Base-by-base conservation (phyloP, 2,113 vertebrate species). In the Ptilonorhynchus violaceus region DNA sequence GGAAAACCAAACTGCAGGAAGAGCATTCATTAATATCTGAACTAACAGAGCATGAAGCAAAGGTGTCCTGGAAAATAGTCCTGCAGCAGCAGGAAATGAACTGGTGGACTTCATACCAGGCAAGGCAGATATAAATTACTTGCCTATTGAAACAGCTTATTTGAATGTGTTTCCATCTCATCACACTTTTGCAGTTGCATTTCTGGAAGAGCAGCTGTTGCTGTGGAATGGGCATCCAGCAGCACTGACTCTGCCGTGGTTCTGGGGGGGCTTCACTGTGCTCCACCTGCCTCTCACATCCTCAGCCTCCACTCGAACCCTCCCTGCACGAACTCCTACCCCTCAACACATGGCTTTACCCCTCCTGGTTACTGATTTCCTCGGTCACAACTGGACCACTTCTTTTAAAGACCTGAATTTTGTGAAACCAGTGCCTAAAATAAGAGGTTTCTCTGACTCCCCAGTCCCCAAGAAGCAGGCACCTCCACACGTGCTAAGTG, bases 391-490 rank as follows among this genome's bases (percentile, higher is more conserved):
- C 6, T 17, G 11, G 28, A 7, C 7, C 15, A 67, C 15, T 15
- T 49, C 53, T 52, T 75, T 58, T 13, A 35, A 46, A 63, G 13
- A 53, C 15, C 22, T 24, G 30, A 63, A 31, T 60, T 76, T 46
- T 24, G 39, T 68, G 33, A 80, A 87, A 25, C 7, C 25, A 14
- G 19, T 27, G 13, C 19, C 30, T 56, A 53, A 79, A 70, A 11
- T 8, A 69, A 30, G 11, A 28, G 49, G 24, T 75, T 79, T 35
- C 21, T 8, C 1, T 37, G 18, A 30, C 30, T 5, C 6, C 11
- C 16, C 0, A 0, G 0, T 27, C 14, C 19, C 41, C 46, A 20
- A 56, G 35, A 52, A 56, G 20, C 8, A 23, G 13, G 14, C 8
- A 15, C 6, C 13, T 74, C 49, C 24, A 50, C 9, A 31, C 0